Percentiles rank a stretch among this genome's conserved stretches.
These are phyloP conservation scores for Pygoscelis antarcticus DNA, from an alignment of 2,113 vertebrate species.

Conservation along the genomic window DNA sequence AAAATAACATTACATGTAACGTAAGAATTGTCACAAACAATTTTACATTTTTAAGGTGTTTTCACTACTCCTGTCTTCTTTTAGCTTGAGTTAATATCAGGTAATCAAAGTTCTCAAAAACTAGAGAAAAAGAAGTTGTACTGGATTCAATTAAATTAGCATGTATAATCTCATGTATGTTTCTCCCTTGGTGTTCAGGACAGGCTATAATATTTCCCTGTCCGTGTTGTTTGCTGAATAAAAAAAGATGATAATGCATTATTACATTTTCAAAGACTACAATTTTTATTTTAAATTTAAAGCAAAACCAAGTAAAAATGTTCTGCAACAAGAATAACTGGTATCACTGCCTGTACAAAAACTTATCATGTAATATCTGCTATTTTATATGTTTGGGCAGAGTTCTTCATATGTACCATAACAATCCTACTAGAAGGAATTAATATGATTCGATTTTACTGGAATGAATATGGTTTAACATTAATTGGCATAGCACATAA, in stretches of 20 bases:
- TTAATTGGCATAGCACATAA: not conserved
- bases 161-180: not conserved
- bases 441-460: not conserved
- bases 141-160: not conserved
- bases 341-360: not conserved
- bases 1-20: not conserved
- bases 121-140: not conserved
- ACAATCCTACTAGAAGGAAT: not conserved
- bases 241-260: not conserved
- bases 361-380: not conserved
- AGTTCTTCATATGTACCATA: not conserved
- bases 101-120: not conserved
- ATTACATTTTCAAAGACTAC: not conserved
- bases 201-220: not conserved
- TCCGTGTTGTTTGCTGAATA: not conserved
- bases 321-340: not conserved
- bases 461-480: not conserved
- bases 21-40: not conserved
- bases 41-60: not conserved
- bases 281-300: not conserved
- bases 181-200: not conserved
- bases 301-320: not conserved
- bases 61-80: not conserved
- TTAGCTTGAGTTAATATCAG: not conserved
- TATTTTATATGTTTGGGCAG: not conserved